phyloP scores from a whole-genome alignment of 2,888 invertebrate genomes.

The Metallyticus violacea region DNA sequence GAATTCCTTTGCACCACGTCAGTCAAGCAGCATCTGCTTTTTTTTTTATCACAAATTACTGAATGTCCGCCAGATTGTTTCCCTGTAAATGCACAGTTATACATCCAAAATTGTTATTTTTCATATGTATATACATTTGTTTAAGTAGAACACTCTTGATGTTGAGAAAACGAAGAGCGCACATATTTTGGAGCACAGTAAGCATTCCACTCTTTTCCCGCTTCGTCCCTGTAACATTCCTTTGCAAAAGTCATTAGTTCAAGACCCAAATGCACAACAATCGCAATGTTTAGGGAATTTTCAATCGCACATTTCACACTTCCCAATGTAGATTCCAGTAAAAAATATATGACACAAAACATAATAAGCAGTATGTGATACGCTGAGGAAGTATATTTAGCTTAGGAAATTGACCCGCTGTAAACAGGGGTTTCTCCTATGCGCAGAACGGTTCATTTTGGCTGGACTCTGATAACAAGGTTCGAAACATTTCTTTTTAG shows the following conservation, averaged over 20 bases:
- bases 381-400: background rate
- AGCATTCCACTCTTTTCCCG: background rate
- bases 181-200: background rate
- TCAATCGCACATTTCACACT: background rate
- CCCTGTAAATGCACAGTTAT: background rate
- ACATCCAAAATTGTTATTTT: background rate
- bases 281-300: background rate
- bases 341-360: background rate
- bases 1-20: background rate
- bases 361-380: background rate
- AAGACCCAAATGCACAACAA: background rate
- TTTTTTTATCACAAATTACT: background rate
- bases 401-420: background rate
- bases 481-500: no score
- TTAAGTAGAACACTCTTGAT: background rate
- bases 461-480: no score
- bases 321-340: background rate
- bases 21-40: background rate
- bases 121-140: background rate
- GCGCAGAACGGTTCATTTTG: background rate
- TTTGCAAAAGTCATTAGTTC: background rate
- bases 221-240: background rate
- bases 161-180: background rate
- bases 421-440: no score
- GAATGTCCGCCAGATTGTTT: background rate